Conservation (phyloP, 2,797 vertebrate genomes). For the Pseudopleuronectes americanus region DNA sequence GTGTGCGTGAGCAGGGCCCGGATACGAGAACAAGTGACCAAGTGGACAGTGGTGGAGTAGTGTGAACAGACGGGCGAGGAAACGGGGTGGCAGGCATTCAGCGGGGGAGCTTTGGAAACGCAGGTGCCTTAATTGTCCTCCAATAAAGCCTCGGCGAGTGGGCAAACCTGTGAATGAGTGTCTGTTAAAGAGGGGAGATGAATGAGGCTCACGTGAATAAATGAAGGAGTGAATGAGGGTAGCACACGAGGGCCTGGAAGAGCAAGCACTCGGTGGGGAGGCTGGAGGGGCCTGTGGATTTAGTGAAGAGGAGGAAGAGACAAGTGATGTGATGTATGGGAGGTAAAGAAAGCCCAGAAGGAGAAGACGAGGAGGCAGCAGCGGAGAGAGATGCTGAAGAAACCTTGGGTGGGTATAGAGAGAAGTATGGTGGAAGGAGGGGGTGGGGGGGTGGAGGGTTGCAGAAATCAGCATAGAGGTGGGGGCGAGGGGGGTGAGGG, state of each 20-base stretch:
- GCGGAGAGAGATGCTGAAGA: neutral
- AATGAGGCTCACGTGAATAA: slow-evolving; percentile 73
- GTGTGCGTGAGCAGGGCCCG: slow-evolving; percentile 41
- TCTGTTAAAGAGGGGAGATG: slow-evolving; percentile 66
- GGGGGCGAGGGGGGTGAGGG: neutral
- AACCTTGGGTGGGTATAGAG: neutral
- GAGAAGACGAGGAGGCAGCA: neutral
- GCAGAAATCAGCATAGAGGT: neutral
- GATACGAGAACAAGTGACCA: slow-evolving; percentile 46
- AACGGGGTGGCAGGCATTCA: slow-evolving; percentile 69
- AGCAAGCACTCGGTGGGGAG: slow-evolving; percentile 59
- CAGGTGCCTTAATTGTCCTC: slow-evolving; percentile 83
- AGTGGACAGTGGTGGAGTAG: slow-evolving; percentile 44
- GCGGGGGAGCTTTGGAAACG: slow-evolving; percentile 74
- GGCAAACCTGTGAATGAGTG: slow-evolving; percentile 81
- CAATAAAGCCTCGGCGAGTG: slow-evolving; percentile 77
- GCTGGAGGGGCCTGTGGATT: slow-evolving; percentile 66
- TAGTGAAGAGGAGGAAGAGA: slow-evolving; percentile 6
- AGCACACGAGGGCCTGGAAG: slow-evolving; percentile 61
- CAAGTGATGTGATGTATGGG: slow-evolving; percentile 39
- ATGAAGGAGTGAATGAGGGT: slow-evolving; percentile 64
- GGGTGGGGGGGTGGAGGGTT: no score
- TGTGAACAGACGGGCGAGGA: slow-evolving; percentile 68
- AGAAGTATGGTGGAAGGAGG: neutral
- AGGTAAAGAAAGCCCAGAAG: slow-evolving; percentile 24